phyloP scores from a whole-genome alignment of 2,113 vertebrate genomes.

The Brevimyrus niger region DNA sequence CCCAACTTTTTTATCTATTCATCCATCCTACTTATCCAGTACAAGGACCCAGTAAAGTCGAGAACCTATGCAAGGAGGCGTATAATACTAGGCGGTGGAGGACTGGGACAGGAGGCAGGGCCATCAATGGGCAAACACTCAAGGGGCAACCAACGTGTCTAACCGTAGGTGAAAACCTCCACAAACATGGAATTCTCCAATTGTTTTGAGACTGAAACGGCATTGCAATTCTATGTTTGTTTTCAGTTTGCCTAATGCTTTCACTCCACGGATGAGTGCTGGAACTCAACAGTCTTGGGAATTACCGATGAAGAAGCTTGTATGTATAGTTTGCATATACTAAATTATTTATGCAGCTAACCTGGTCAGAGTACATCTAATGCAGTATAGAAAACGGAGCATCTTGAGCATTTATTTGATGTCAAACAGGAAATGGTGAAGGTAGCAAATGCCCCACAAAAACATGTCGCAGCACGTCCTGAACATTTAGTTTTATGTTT shows the following conservation, averaged over 20 bases:
- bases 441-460: neutral
- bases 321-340: neutral
- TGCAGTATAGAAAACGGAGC: neutral
- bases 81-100: neutral
- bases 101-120: neutral
- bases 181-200: neutral
- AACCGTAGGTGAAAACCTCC: neutral
- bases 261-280: neutral
- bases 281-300: neutral
- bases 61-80: neutral
- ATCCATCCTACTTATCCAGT: neutral
- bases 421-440: neutral
- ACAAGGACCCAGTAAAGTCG: neutral
- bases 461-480: neutral
- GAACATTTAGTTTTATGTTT: neutral
- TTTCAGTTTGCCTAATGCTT: neutral
- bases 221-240: neutral
- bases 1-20: neutral
- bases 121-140: neutral
- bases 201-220: constrained; percentile 5
- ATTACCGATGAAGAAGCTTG: neutral
- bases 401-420: neutral
- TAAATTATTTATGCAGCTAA: neutral
- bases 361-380: neutral
- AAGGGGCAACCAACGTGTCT: neutral